Conservation (phyloP, 1,140 invertebrate species). For the Nephotettix cincticeps region DNA sequence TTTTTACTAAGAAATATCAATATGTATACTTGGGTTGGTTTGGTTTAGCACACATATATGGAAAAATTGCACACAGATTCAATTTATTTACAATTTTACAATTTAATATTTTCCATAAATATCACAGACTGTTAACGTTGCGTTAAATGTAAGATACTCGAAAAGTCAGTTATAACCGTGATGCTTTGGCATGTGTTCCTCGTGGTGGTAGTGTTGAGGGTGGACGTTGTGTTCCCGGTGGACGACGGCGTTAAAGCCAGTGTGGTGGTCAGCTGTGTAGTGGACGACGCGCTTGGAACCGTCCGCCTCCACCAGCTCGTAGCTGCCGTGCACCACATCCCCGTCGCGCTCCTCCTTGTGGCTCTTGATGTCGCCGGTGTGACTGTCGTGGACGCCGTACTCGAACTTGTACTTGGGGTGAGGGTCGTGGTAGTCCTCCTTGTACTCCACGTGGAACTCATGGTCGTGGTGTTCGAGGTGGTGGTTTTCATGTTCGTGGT, state of each 20-base stretch:
- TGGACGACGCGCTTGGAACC: constrained; percentile 41
- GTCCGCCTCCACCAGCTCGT: constrained; percentile 40
- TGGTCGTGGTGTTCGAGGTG: constrained; percentile 35
- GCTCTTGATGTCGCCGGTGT: constrained; percentile 44
- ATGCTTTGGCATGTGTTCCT: background rate
- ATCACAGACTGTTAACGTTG: too few relatives aligned
- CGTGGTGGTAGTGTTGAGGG: constrained; percentile 21
- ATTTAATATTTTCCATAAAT: too few relatives aligned
- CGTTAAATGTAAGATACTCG: too few relatives aligned
- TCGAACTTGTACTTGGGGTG: constrained; percentile 45
- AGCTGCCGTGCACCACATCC: constrained; percentile 34
- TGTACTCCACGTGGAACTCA: constrained; percentile 32
- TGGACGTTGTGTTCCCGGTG: constrained; percentile 29
- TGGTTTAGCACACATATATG: too few relatives aligned
- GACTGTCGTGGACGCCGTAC: constrained; percentile 44
- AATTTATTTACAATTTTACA: too few relatives aligned
- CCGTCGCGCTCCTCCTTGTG: constrained; percentile 42
- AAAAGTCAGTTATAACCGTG: too few relatives aligned
- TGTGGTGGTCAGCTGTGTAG: constrained; percentile 42
- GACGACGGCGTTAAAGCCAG: constrained; percentile 39
- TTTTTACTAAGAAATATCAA: too few relatives aligned
- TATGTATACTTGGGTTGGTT: too few relatives aligned
- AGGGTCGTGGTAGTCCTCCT: too few relatives aligned
- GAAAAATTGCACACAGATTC: too few relatives aligned
- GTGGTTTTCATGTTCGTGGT: background rate